Evolutionary conservation across 2,113 vertebrate species (phyloP), one percentile per base, ranked within the genome.

Genomic region (Pyxicephalus adspersus): DNA sequence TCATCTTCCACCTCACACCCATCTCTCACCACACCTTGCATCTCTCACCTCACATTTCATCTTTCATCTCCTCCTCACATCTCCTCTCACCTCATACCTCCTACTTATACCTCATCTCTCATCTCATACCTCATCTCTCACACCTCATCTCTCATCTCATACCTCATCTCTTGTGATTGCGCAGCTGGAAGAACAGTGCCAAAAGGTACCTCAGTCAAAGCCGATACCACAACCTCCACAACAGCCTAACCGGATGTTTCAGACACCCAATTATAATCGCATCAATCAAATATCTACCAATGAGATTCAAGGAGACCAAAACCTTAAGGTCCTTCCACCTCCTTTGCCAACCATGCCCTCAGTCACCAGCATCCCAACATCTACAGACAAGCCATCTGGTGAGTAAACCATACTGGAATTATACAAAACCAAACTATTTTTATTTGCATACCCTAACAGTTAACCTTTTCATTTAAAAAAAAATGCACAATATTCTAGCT

Each of bases 261-360:
- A 22, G 23, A 63, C 76, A 0, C 95, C 95, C 5, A 94, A 95
- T 31, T 90, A 91, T 34, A 96, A 95, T 83, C 94, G 95, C 16
- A 92, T 93, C 63, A 96, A 95, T 75, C 96, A 97, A 85, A 96
- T 99, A 87, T 92, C 94, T 52, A 99, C 95, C 88, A 99, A 99
- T 0, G 97, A 99, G 90, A 99, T 99, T 86, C 98, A 99, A 86
- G 97, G 95, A 17, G 98, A 99, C 85, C 98, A 96, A 89, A 96
- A 96, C 83, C 87, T 95, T 67, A 98, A 99, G 87, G 94, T 90
- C 84, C 88, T 93, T 20, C 94, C 93, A 4, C 94, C 94, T 3
- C 87, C 93, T 16, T 88, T 95, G 81, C 95, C 96, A 72, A 98
- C 97, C 3, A 98, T 99, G 96, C 95, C 96, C 25, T 83, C 92